A percentile compares a stretch with the other conserved stretches of the same genome.
These are phyloP conservation scores for Sinhomidia bicolor DNA, from an alignment of 2,888 invertebrate species.

Conservation along the genomic window DNA sequence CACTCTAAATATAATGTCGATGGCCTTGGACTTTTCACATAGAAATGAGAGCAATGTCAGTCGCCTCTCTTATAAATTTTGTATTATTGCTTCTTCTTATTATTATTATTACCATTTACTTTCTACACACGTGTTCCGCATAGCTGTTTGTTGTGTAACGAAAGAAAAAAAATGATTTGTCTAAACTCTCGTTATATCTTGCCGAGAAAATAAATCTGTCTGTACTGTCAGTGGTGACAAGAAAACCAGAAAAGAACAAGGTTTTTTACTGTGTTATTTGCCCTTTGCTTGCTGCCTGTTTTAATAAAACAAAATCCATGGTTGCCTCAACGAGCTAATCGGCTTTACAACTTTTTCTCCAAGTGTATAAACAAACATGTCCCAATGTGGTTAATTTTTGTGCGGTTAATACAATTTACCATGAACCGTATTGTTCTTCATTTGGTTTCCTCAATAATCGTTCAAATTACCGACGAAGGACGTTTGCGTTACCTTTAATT, in stretches of 20 bases:
- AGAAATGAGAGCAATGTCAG: not conserved
- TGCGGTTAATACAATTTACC: not conserved
- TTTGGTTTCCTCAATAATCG: not conserved
- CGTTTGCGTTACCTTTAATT: constrained; percentile 55
- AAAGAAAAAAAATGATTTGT: not conserved
- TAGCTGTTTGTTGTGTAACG: not conserved
- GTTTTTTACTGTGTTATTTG: not conserved
- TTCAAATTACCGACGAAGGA: not conserved
- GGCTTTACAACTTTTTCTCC: no score
- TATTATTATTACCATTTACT: not conserved
- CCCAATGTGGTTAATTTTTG: no score
- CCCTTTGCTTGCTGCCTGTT: no score
- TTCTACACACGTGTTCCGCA: not conserved
- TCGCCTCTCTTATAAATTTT: not conserved
- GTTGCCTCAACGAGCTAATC: no score
- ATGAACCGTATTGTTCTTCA: not conserved
- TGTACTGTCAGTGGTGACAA: not conserved
- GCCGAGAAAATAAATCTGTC: not conserved
- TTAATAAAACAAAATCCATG: no score
- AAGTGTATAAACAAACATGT: no score
- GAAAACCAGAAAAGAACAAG: not conserved
- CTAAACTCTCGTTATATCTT: not conserved
- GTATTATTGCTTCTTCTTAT: no score
- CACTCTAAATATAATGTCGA: no score
- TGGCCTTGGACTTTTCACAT: constrained; percentile 5